phyloP scores from a whole-genome alignment of 2,888 invertebrate genomes.

The Zhengitettix transpicula region DNA sequence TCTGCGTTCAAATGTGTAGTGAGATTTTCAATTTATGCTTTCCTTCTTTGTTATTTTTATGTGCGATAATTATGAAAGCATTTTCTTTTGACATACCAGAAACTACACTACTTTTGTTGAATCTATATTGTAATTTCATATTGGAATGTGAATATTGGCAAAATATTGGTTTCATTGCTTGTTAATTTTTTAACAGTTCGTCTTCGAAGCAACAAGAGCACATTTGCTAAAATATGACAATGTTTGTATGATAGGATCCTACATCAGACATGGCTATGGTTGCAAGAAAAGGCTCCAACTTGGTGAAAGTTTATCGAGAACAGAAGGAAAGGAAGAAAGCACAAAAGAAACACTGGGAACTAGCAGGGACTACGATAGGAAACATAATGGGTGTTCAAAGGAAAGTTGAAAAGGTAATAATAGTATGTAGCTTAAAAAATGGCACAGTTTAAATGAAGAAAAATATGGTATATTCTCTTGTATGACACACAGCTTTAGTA shows the following conservation, averaged over 20 bases:
- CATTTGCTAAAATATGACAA: not conserved
- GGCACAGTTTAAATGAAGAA: not conserved
- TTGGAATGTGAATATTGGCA: no score
- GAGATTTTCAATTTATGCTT: no score
- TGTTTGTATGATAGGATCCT: constrained; percentile 43
- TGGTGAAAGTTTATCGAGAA: constrained; percentile 82
- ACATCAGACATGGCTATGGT: constrained; percentile 96
- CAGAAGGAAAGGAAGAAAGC: constrained; percentile 93
- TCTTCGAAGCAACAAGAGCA: no score
- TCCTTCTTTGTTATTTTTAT: no score
- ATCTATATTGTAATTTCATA: no score
- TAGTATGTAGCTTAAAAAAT: not conserved
- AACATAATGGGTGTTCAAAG: constrained; percentile 88
- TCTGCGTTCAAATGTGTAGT: no score
- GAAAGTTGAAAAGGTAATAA: constrained; percentile 45
- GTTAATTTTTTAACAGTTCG: no score
- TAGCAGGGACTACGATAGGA: constrained; percentile 89
- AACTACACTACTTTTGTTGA: no score
- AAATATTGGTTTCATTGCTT: no score
- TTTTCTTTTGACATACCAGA: no score
- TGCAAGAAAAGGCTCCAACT: constrained; percentile 80
- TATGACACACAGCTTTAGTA: not conserved
- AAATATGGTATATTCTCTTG: not conserved
- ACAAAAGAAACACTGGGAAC: constrained; percentile 97
- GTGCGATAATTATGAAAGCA: no score